phyloP scores from a whole-genome alignment of 2,888 invertebrate genomes.

The Orthosia gracilis region DNA sequence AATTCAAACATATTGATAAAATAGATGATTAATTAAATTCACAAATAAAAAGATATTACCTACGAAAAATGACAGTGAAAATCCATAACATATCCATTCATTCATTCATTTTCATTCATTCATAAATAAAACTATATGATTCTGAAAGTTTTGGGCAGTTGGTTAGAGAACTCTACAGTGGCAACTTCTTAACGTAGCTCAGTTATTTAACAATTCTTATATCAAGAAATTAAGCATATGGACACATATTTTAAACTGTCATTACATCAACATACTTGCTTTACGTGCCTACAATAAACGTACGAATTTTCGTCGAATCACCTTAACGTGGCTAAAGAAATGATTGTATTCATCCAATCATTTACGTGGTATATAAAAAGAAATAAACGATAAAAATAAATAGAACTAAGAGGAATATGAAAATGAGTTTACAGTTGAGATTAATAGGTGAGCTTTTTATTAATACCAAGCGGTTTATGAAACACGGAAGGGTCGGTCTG shows the following conservation, averaged over 20 bases:
- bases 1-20: too few relatives aligned
- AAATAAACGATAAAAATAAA: constrained; percentile 62
- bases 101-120: too few relatives aligned
- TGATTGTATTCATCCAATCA: neutral
- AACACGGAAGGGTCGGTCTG: constrained; percentile 76
- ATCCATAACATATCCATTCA: too few relatives aligned
- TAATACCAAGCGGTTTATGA: constrained; percentile 81
- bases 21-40: too few relatives aligned
- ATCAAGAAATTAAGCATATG: neutral
- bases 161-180: neutral
- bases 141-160: neutral
- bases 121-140: neutral
- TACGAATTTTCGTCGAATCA: neutral
- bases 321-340: neutral
- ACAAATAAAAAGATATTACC: too few relatives aligned
- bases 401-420: constrained; percentile 70
- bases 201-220: too few relatives aligned
- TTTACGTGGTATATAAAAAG: constrained; percentile 1
- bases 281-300: neutral
- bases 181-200: neutral
- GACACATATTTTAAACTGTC: neutral
- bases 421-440: constrained; percentile 82
- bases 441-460: constrained; percentile 86
- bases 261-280: neutral
- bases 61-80: too few relatives aligned